A percentile compares a stretch with the other conserved stretches of the same genome.
phyloP scores from a whole-genome alignment of 2,797 vertebrate species.

The Glossophaga mutica region DNA sequence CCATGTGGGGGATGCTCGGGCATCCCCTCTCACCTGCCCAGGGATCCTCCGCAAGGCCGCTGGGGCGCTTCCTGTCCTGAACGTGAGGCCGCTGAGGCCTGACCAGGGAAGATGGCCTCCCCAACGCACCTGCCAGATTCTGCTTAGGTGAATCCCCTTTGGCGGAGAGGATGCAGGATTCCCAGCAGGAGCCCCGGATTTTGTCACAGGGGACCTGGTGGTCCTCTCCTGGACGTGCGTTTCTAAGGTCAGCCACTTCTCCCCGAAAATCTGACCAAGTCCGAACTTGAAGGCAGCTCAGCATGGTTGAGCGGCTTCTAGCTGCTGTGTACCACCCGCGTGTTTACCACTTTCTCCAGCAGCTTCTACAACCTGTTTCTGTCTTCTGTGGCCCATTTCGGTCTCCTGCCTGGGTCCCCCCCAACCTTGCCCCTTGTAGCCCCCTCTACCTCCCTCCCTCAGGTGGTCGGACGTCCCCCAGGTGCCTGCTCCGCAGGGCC shows the following conservation, averaged over 20 bases:
- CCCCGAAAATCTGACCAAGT: neutral
- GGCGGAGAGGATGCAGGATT: neutral
- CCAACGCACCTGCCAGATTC: neutral
- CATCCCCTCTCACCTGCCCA: neutral
- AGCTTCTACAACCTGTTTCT: neutral
- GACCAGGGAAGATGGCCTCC: no score
- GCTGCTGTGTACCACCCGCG: fast-evolving
- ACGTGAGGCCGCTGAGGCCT: neutral
- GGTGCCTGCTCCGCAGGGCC: neutral
- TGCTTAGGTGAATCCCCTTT: neutral
- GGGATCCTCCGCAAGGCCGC: fast-evolving
- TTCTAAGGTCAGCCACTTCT: neutral
- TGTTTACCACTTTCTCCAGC: neutral
- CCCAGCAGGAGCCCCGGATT: neutral
- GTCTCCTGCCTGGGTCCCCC: neutral
- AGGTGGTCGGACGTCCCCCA: neutral
- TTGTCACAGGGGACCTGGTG: neutral
- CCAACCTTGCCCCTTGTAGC: neutral
- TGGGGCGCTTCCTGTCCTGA: neutral
- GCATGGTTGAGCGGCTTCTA: neutral
- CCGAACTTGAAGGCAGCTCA: neutral
- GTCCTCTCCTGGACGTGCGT: neutral
- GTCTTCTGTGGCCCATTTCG: neutral
- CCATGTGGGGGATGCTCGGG: neutral
- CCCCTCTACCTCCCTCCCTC: neutral